Conservation (phyloP, 2,888 invertebrate genomes). For the Eupithecia subfuscata region DNA sequence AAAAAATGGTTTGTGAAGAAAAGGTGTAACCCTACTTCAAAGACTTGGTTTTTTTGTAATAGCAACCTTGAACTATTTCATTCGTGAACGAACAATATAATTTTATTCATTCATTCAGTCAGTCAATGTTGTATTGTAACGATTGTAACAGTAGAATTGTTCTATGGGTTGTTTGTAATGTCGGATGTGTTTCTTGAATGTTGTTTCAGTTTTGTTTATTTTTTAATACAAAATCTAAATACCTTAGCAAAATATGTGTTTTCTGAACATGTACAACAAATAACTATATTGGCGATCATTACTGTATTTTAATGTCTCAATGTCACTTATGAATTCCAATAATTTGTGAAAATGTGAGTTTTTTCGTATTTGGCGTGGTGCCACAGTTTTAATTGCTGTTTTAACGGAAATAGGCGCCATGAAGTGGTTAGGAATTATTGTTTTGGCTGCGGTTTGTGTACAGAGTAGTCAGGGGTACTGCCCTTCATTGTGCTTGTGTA, state of each 20-base stretch:
- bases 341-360: conserved; percentile 79
- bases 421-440: conserved; percentile 64
- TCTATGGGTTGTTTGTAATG: conserved; percentile 72
- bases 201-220: conserved; percentile 72
- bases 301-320: conserved; percentile 41
- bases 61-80: not conserved
- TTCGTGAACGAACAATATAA: not conserved
- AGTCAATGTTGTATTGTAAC: too few species aligned
- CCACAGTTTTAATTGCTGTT: conserved; percentile 74
- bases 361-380: conserved; percentile 78
- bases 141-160: too few species aligned
- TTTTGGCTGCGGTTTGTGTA: conserved; percentile 60
- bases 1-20: not conserved
- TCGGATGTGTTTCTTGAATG: conserved; percentile 63
- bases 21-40: not conserved
- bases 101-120: conserved; percentile 50
- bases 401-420: conserved; percentile 69
- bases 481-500: conserved; percentile 82
- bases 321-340: conserved; percentile 61
- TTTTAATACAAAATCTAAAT: conserved; percentile 51
- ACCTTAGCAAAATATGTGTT: conserved; percentile 14
- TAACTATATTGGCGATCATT: conserved; percentile 31
- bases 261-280: conserved; percentile 1
- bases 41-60: not conserved
- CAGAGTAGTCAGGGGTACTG: conserved; percentile 64